Evolutionary conservation across 2,888 invertebrate species (phyloP).

Genomic region (Pterostichus madidus): DNA sequence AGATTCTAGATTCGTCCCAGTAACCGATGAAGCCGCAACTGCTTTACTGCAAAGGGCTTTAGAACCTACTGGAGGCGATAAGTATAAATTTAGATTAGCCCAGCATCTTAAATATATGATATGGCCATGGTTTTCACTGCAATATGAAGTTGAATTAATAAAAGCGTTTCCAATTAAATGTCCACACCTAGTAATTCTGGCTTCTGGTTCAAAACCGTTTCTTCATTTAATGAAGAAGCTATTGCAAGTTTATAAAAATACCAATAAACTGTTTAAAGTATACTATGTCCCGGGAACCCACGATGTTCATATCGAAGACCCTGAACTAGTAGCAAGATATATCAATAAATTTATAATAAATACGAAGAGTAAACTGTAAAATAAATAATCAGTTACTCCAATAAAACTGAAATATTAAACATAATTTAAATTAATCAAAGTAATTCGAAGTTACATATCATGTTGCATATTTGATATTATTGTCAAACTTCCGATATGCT

Average conservation of each 20-base stretch:
- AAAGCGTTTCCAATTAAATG: constrained; percentile 72
- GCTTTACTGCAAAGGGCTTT: constrained; percentile 78
- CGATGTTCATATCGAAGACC: constrained; percentile 82
- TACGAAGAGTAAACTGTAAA: constrained; percentile 1
- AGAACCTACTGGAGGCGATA: constrained; percentile 75
- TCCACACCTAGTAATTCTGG: constrained; percentile 74
- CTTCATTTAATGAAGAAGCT: constrained; percentile 66
- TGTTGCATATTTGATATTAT: too few relatives aligned
- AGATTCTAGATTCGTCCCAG: constrained; percentile 74
- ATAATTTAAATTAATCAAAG: too few relatives aligned
- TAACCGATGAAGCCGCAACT: constrained; percentile 78
- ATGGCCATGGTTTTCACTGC: constrained; percentile 74
- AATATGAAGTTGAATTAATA: constrained; percentile 74
- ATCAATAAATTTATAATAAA: constrained; percentile 12
- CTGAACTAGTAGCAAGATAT: constrained; percentile 77
- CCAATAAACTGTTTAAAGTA: constrained; percentile 71
- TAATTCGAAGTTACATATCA: too few relatives aligned
- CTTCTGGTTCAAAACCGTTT: constrained; percentile 68
- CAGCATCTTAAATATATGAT: constrained; percentile 77
- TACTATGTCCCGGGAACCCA: constrained; percentile 79
- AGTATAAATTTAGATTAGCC: constrained; percentile 80
- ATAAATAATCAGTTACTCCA: too few relatives aligned
- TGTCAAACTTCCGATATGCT: too few relatives aligned
- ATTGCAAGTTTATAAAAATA: constrained; percentile 2
- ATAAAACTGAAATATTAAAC: too few relatives aligned